Percentiles rank a stretch among this genome's conserved stretches.
These are phyloP conservation scores for Hephaestus fuliginosus DNA, from an alignment of 2,797 vertebrate genomes.

Conservation along the genomic window DNA sequence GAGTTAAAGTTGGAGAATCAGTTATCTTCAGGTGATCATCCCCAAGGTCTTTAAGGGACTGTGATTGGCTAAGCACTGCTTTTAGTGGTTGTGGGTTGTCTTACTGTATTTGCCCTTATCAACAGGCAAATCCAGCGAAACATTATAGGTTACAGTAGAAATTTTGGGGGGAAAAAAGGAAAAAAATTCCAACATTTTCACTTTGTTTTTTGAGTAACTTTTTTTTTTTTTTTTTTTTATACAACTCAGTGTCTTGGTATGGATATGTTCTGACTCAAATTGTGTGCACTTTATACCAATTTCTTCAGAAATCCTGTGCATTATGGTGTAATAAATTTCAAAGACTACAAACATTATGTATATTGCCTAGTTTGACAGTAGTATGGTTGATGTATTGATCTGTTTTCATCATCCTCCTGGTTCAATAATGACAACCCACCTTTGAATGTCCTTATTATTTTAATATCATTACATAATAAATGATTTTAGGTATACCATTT, in stretches of 20 bases:
- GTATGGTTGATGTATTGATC: neutral
- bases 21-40: too few species aligned
- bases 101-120: neutral
- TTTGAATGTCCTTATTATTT: neutral
- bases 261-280: neutral
- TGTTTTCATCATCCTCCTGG: neutral
- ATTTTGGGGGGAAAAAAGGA: too few species aligned
- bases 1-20: neutral
- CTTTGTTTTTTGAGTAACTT: neutral
- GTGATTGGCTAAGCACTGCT: neutral
- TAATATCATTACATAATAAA: neutral
- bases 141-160: too few species aligned
- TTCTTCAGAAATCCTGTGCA: too few species aligned
- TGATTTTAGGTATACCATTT: neutral
- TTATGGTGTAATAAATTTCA: neutral
- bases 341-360: neutral
- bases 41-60: neutral
- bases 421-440: neutral
- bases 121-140: too few species aligned
- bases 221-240: neutral
- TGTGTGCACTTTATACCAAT: neutral
- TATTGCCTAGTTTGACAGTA: neutral
- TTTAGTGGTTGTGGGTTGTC: neutral
- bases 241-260: neutral
- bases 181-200: neutral